Evolutionary conservation across 2,888 invertebrate genomes (phyloP), one percentile per base, ranked within the genome.

Genomic region (Sinodicranocentrus sp.): DNA sequence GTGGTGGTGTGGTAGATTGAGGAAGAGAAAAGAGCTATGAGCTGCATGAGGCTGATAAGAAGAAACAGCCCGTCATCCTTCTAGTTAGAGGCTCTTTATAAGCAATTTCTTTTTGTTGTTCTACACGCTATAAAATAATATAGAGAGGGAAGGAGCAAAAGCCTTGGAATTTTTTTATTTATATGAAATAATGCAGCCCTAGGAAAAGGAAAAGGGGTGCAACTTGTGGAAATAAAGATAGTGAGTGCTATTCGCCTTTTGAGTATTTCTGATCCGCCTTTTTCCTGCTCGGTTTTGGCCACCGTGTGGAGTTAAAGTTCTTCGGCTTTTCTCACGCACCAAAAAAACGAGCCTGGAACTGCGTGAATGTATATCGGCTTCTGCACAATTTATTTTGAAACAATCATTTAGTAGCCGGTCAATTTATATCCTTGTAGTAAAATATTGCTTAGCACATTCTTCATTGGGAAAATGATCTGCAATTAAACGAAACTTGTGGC

Each of bases 41-140:
- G 57, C 57, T 57, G 57, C 57, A 57, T 57, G 57, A 8, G 25
- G 25, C 57, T 57, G 57, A 57, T 57, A 57, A 57, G 57, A 23
- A 57, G 19, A 52, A 57, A 57, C 57, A 57, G 25, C 57, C 25
- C 25, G 57, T 57, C 57, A 57, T 57, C 19, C 25, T 6, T 57
- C 25, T 19, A 52, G 19, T 52, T 17, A 52, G 52, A 19, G 52
- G 17, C 6, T 19, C 52, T 52, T 52, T 52, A 52, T 17, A 52
- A 52, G 52, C 52, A 19, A 52, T 52, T 52, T 33, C 59, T 23
- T 25, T 19, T 25, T 59, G 25, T 21, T 52, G 19, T 17, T 52
- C 52, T 52, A 15, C 52, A 33, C 52, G n/a, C 52, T 17, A 52
- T 52, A 19, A 52, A 52, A 17, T 33, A 33, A n/a, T 26, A 59